Evolutionary conservation across 1,140 invertebrate species (phyloP), one percentile per base, ranked within the genome.

Genomic region (Procambarus clarkii): DNA sequence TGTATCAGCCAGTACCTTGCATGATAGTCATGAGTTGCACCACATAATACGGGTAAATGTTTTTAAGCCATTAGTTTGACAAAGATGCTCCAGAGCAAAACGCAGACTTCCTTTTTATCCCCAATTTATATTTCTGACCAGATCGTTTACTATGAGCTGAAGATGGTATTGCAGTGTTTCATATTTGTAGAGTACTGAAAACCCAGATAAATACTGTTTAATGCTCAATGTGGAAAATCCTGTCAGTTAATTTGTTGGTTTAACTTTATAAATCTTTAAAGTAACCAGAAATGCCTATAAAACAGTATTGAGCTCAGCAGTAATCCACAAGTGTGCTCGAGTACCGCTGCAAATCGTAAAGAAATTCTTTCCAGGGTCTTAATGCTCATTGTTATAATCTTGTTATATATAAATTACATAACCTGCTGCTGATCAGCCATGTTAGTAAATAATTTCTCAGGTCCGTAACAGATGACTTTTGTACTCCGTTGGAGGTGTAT

Each of bases 1-100:
- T 85, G 60, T 85, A 85, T 85, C 83, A 85, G 64, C 83, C 83
- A 85, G 83, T 85, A 85, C 83, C 83, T 85, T 85, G 83, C 83
- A 85, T 46, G 34, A 69, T 85, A 85, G 83, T 85, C 83, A 85
- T 85, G 83, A 85, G 83, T 85, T 85, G 46, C 83, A 85, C 83
- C 69, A 74, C 11, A 74, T 74, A 48, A 71, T 85, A 85, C 83
- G 83, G 83, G 83, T 85, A 85, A 85, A 85, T 71, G 83, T 85
- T 85, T 84, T 69, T 85, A 85, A 71, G 60, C 69, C 69, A 44
- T 74, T 85, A 85, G 83, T 85, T 15, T 85, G 46, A 85, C 64
- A 74, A 48, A 71, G n/a, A 85, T 85, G 45, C 58, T 64, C 82
- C n/a, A 69, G 83, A 85, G 83, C 69, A 85, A 46, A 64, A 5